Base-by-base conservation (phyloP, 2,113 vertebrate genomes). In the Amphiprion ocellaris region DNA sequence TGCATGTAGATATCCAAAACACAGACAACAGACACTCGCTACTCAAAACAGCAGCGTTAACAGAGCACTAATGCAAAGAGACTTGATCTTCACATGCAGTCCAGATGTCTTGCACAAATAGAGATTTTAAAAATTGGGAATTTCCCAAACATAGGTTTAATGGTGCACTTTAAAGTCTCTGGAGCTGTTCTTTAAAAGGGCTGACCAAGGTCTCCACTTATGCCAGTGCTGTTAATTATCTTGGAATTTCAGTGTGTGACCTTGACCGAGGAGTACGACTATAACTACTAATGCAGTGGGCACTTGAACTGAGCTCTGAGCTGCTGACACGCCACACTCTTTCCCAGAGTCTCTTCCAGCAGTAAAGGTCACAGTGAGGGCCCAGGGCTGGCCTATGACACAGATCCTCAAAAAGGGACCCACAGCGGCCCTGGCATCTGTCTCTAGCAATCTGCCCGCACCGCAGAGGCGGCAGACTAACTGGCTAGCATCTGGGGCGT, bases 371-470 rank as follows among this genome's bases (percentile, higher is more conserved):
- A 94, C 55, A 53, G 74, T 15, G 71, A 82, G 65, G 71, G 89
- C 92, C 91, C 82, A 74, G 78, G 91, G 92, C 88, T 76, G 90
- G 78, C 89, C 88, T 76, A 37, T 92, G 92, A 94, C 93, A 94
- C 89, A 79, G 85, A 87, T 82, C 90, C 92, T 94, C 93, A 91
- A 92, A 90, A 89, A 82, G 76, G 83, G 89, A 92, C 87, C 81
- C 72, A 83, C 85, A 90, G 91, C 74, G 72, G 87, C 87, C 82
- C 88, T 94, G 94, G 94, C 94, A 94, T 94, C 93, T 94, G 94
- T 94, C 94, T 90, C 90, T 85, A 91, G 85, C 74, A 81, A 95
- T 95, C 91, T 94, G 85, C 87, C 87, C 21, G 62, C 47, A 58
- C 84, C 54, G 30, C 89, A 87, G 80, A 93, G 85, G 87, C 81